Percentiles rank a stretch among this genome's conserved stretches.
phyloP scores from a whole-genome alignment of 2,888 invertebrate genomes.

The Melieria picta region DNA sequence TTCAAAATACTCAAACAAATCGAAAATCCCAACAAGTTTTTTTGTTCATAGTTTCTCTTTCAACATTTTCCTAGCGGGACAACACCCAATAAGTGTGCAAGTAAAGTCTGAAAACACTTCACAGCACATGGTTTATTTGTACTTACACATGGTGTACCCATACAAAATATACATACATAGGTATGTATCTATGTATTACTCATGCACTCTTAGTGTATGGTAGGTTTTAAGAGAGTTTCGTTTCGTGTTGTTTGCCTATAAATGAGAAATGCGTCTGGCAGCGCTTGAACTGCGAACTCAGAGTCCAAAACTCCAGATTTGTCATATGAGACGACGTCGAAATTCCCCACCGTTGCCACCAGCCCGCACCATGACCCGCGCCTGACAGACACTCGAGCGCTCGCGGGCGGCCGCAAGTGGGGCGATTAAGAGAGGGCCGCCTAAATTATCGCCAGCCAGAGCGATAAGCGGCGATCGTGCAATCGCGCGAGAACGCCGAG shows the following conservation, averaged over 20 bases:
- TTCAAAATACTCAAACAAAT: too few relatives aligned
- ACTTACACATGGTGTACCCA: neutral
- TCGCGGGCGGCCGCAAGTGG: neutral
- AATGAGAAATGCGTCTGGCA: neutral
- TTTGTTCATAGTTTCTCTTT: too few relatives aligned
- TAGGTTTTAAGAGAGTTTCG: too few relatives aligned
- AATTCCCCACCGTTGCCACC: conserved; percentile 7
- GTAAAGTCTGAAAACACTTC: neutral
- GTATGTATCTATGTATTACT: neutral
- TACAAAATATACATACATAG: neutral
- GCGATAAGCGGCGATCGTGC: neutral
- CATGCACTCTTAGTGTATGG: too few relatives aligned
- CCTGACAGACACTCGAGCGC: neutral
- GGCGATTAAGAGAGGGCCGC: conserved; percentile 8
- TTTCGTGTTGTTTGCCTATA: too few relatives aligned
- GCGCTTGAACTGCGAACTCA: conserved; percentile 37
- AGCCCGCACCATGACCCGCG: neutral
- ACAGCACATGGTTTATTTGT: neutral
- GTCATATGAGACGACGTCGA: conserved; percentile 36
- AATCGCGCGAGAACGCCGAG: neutral
- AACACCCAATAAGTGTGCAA: neutral
- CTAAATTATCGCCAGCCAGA: neutral
- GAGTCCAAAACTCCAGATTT: conserved; percentile 45
- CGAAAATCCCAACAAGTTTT: too few relatives aligned
- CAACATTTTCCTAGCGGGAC: too few relatives aligned